phyloP scores from a whole-genome alignment of 2,113 vertebrate species.

The Chaetorhynchus papuensis region DNA sequence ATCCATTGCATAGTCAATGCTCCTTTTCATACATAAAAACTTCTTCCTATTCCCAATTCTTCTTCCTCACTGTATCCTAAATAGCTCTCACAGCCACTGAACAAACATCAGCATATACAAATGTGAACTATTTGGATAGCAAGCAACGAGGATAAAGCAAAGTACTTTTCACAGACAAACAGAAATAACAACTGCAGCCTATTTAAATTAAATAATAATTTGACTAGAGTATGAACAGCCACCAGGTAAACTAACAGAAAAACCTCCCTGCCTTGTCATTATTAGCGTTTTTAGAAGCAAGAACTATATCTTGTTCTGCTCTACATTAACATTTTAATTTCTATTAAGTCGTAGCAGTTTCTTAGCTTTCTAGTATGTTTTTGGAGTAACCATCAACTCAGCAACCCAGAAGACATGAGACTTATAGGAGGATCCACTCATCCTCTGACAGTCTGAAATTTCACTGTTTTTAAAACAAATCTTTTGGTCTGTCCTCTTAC shows the following conservation, averaged over 20 bases:
- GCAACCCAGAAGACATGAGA: background rate
- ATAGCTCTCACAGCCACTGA: background rate
- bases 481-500: background rate
- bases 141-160: background rate
- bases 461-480: background rate
- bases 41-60: background rate
- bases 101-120: background rate
- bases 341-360: background rate
- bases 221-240: background rate
- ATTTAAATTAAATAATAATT: background rate
- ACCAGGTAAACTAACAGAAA: background rate
- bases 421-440: background rate
- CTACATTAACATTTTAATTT: background rate
- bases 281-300: background rate
- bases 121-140: background rate
- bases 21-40: background rate
- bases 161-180: background rate
- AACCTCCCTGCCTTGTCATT: background rate
- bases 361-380: background rate
- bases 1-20: background rate
- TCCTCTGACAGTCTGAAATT: background rate
- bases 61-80: background rate
- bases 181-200: background rate
- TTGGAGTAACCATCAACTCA: background rate
- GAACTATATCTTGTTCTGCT: background rate